Percentiles rank a stretch among this genome's conserved stretches.
Evolutionary conservation across 2,888 invertebrate species (phyloP).

Genomic region (Linyphia triangularis): DNA sequence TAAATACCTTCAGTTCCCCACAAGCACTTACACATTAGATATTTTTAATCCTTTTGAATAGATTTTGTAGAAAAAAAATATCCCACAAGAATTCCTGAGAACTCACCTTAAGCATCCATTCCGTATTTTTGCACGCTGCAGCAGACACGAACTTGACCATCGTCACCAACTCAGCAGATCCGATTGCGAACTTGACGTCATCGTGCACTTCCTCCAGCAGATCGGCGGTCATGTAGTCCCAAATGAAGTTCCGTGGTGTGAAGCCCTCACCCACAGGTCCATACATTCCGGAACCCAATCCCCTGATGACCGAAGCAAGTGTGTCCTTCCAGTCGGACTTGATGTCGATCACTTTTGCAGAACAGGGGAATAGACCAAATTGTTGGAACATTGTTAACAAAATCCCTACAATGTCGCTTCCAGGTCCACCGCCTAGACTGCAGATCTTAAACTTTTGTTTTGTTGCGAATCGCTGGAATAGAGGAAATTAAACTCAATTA

Average conservation of each 20-base stretch:
- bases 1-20: too few species aligned
- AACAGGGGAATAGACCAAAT: constrained; percentile 1
- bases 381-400: neutral
- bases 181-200: neutral
- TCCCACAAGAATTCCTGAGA: too few species aligned
- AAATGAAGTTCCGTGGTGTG: neutral
- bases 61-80: too few species aligned
- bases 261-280: neutral
- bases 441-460: constrained; percentile 5
- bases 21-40: too few species aligned
- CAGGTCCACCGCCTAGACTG: constrained; percentile 59
- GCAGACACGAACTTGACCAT: constrained; percentile 66
- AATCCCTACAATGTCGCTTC: constrained; percentile 38
- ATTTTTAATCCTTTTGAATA: too few species aligned
- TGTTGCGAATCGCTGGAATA: neutral
- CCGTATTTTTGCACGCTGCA: constrained; percentile 37
- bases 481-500: too few species aligned
- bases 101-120: constrained; percentile 43
- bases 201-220: neutral
- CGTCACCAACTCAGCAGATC: constrained; percentile 34
- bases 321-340: constrained; percentile 32
- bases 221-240: constrained; percentile 24
- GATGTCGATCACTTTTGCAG: constrained; percentile 6
- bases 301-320: neutral
- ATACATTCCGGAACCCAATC: constrained; percentile 13